Evolutionary conservation across 2,888 invertebrate species (phyloP), one percentile per base, ranked within the genome.

Genomic region (Chrysolina americana): DNA sequence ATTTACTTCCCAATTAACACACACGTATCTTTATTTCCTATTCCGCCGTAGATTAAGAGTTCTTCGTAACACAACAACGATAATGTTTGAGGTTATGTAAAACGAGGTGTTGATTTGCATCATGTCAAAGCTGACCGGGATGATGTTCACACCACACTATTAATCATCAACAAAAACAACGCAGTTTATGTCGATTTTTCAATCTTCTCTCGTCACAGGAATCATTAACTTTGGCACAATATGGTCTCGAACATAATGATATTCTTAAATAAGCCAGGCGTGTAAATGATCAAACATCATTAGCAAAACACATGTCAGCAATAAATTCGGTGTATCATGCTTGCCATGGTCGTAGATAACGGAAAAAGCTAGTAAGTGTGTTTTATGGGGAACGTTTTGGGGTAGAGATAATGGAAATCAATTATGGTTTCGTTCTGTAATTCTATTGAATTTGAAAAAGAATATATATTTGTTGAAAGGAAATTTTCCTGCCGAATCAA

Each of bases 281-380:
- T 69, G 21, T 65, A 71, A 44, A 63, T 47, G 41, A 65, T 73
- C 64, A 70, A 71, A 73, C 65, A 66, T 76, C 73, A 73, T 76
- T 71, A 76, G 76, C 71, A 56, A 73, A 76, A 76, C 76, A 76
- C 66, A 73, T 76, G 76, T 71, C 36, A 28, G 65, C 50, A 69
- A 73, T 70, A 76, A 69, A 71, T 73, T 71, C 15, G 23, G 71
- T 65, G 68, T 50, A 71, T 59, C 68, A 71, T 71, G 65, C 21
- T 21, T 15, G 62, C 13, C 69, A 70, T 59, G 44, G 62, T n/a
- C 41, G 69, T 62, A 44, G 53, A 53, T 19, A 0, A 68, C 53
- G 15, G 36, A 53, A n/a, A 11, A 17, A 53, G n/a, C 10, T 10
- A 5, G 21, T 19, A 50, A 2, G 8, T 3, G 19, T 36, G 8